Base-by-base conservation (phyloP, 1,140 invertebrate genomes). In the Forficula auricularia region DNA sequence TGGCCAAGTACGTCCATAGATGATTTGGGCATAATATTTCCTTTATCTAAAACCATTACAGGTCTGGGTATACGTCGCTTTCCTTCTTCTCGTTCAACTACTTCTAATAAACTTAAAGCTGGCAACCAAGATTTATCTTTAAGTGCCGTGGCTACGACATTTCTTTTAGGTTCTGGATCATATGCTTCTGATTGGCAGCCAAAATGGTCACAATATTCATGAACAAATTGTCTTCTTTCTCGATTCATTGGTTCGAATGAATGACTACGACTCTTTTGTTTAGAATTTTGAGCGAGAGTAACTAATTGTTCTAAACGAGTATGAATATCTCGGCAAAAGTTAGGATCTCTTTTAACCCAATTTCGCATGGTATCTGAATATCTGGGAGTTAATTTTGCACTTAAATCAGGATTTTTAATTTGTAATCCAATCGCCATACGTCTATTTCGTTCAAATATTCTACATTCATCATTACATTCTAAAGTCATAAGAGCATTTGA, bases 131-230 rank as follows among this genome's bases (percentile, higher is more conserved):
- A 82, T 73, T 75, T 79, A 48, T 82, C 79, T 56, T 73, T 84
- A 35, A 74, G 70, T 22, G 91, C 92, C 15, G 86, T 95, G 4
- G 82, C 89, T 18, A 95, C 85, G 9, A 96, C 79, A 65, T 94
- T 96, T 44, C 88, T 70, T 56, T 94, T 92, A 0, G 90, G 91
- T 58, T 96, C 90, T 19, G 79, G 73, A 65, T 97, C 92, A 57
- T 92, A 94, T 36, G 88, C 85, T 36, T 86, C 76, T 46, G 87
- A 88, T 55, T 90, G 78, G 52, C 88, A 86, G 2, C 90, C 88
- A 68, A 96, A 98, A 57, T 87, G 83, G 55, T 90, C 82, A 48
- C 87, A 91, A 52, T 90, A 75, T 56, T 97, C 91, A 59, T 95
- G 91, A 7, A 97, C 74, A 50, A 95, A 77, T 52, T 78, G 72